These are phyloP conservation scores for Amblyornis subalaris DNA, from an alignment of 2,113 vertebrate species.

Conservation along the genomic window DNA sequence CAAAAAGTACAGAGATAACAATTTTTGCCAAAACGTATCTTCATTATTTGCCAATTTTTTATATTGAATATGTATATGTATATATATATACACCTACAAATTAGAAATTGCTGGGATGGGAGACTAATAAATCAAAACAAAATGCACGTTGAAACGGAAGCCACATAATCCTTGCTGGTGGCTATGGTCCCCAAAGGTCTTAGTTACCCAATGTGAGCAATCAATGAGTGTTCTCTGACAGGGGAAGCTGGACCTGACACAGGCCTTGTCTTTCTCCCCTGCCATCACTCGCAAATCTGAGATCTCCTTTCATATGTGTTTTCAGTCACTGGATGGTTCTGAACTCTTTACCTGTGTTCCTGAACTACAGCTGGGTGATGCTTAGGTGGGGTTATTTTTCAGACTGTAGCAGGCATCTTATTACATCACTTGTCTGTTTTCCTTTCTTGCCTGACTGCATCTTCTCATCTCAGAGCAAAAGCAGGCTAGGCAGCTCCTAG, in stretches of 20 bases:
- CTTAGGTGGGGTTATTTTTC: not conserved
- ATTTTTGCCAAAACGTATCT: not conserved
- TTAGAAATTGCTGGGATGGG: not conserved
- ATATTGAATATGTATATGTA: not conserved
- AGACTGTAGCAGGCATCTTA: not conserved
- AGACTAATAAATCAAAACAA: not conserved
- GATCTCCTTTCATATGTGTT: not conserved
- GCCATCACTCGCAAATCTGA: not conserved
- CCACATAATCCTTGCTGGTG: rapidly evolving
- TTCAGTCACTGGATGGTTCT: not conserved
- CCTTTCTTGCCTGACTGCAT: not conserved
- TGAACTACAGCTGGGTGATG: not conserved
- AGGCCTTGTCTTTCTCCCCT: not conserved
- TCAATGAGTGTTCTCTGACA: not conserved
- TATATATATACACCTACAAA: not conserved
- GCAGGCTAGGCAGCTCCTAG: not conserved
- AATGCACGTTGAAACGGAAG: not conserved
- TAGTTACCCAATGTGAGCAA: not conserved
- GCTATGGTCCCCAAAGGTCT: not conserved
- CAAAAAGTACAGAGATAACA: not conserved
- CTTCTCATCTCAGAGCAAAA: not conserved
- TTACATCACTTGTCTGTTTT: not conserved
- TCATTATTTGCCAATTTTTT: not conserved
- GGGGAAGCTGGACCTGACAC: not conserved
- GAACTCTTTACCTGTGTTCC: not conserved